phyloP scores from a whole-genome alignment of 2,113 vertebrate genomes.

The Nasalis larvatus region DNA sequence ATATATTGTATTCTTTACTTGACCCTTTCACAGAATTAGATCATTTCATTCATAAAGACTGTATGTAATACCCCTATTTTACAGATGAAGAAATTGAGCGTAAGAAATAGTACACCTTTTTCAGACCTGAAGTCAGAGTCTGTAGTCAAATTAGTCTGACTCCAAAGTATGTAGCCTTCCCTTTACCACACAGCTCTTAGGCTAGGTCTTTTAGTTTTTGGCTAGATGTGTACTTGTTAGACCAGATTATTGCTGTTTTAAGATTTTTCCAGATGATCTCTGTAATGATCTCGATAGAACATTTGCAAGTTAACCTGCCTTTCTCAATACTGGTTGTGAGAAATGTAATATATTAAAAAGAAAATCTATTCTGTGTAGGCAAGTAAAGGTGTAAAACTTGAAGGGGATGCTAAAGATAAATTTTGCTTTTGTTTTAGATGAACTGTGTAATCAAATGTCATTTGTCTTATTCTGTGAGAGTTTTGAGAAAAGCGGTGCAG shows the following conservation, averaged over 20 bases:
- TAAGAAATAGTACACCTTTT: neutral
- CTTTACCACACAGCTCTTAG: neutral
- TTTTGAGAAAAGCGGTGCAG: neutral
- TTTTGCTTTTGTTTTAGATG: neutral
- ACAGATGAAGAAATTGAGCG: neutral
- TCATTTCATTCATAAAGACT: neutral
- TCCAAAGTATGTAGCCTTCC: neutral
- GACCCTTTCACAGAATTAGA: neutral
- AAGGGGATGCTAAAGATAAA: neutral
- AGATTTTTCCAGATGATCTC: neutral
- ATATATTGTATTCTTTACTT: neutral
- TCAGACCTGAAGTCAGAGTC: neutral
- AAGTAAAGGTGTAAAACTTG: neutral
- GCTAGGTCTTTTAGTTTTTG: neutral
- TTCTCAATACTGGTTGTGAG: neutral
- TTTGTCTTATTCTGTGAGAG: conserved; percentile 9
- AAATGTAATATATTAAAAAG: neutral
- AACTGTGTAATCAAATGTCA: neutral
- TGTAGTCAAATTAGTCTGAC: neutral
- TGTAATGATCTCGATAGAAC: neutral
- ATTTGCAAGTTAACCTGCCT: conserved; percentile 29
- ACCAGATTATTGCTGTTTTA: neutral
- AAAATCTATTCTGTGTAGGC: neutral
- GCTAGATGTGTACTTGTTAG: neutral
- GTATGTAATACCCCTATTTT: neutral